A percentile compares a stretch with the other conserved stretches of the same genome.
Conservation (phyloP, 2,797 vertebrate species). For the Galago senegalensis region DNA sequence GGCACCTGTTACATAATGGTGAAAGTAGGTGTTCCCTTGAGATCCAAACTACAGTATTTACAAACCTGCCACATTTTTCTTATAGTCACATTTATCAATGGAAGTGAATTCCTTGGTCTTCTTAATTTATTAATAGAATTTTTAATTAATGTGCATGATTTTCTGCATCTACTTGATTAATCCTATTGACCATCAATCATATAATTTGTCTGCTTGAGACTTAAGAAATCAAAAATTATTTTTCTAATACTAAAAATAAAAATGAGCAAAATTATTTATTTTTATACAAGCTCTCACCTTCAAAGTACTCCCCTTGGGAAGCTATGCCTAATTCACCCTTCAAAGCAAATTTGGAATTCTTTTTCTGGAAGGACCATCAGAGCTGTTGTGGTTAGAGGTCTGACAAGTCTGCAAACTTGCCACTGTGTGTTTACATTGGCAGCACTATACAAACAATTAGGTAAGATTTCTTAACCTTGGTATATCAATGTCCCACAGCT, state of each 20-base stretch:
- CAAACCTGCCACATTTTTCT: neutral
- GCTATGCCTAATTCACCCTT: too few relatives aligned
- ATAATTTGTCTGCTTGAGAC: neutral
- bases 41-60: neutral
- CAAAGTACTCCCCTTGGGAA: too few relatives aligned
- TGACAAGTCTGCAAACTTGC: too few relatives aligned
- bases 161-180: neutral
- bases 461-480: too few relatives aligned
- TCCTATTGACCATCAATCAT: neutral
- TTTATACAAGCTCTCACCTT: neutral
- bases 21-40: neutral
- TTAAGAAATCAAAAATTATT: neutral
- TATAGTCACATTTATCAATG: neutral
- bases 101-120: neutral
- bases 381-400: too few relatives aligned
- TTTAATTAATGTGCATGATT: neutral
- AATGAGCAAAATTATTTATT: neutral
- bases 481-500: too few relatives aligned
- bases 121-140: neutral
- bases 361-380: too few relatives aligned
- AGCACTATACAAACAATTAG: too few relatives aligned
- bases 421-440: too few relatives aligned
- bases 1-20: neutral
- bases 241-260: conserved; percentile 26
- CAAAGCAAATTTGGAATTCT: too few relatives aligned